Evolutionary conservation across 1,140 invertebrate genomes (phyloP), one percentile per base, ranked within the genome.

Genomic region (Drosophila pallidifrons): DNA sequence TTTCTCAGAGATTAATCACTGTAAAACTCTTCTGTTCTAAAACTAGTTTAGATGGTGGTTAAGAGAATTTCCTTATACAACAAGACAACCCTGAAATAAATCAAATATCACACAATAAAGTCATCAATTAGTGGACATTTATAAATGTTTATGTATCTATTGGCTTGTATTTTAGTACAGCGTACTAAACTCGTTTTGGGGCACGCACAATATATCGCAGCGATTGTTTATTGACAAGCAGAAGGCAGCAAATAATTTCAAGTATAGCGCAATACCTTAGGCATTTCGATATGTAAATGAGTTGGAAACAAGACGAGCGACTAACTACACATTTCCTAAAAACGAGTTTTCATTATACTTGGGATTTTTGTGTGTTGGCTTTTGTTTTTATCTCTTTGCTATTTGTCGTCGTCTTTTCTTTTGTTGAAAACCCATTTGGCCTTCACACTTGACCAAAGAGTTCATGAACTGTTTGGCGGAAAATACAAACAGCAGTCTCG

Each of bases 381-480:
- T 32, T 32, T 32, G 5, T 32, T 32, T 16, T 46, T 41, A 8
- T 69, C 68, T 65, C 65, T 61, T 30, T 38, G 41, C 8, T 54
- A 55, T 77, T 72, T 47, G 16, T 51, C 32, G 15, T 41, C 59
- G 15, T 41, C 20, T 38, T 8, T 25, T 10, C 15, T 41, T 69
- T 55, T 54, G 64, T 41, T 74, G 72, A 70, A 75, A 75, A 68
- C 16, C 57, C 46, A 81, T 88, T 83, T 81, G 63, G 80, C 83
- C 83, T 88, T 88, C 83, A 88, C 85, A 88, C 85, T 66, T 89
- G 83, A 79, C 83, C 83, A 71, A 71, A 88, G 77, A 88, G 83
- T 83, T 88, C 85, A 70, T 58, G 85, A 86, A 87, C 82, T 61
- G 60, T 38, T 38, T 25, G 41, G 58, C 73, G 82, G 61, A 75